phyloP scores from a whole-genome alignment of 2,888 invertebrate genomes.

The Leptarthrus brevirostris region DNA sequence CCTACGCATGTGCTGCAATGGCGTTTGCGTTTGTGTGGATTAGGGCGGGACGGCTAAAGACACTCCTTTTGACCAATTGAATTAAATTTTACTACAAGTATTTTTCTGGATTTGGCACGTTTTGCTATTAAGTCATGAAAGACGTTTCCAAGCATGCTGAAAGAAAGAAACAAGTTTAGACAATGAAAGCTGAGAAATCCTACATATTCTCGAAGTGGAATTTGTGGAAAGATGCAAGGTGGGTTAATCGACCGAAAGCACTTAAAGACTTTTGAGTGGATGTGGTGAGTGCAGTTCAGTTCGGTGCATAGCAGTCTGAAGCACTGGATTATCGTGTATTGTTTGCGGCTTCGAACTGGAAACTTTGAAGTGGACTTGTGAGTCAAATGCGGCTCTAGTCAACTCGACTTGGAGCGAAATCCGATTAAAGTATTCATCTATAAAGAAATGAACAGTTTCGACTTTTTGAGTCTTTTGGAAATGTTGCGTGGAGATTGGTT shows the following conservation, averaged over 20 bases:
- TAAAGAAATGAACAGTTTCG: slow-evolving; percentile 42
- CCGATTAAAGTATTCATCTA: slow-evolving; percentile 35
- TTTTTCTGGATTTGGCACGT: too few relatives aligned
- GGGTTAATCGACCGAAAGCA: not conserved
- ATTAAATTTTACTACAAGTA: not conserved
- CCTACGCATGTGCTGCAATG: slow-evolving; percentile 7
- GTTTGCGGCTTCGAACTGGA: slow-evolving; percentile 28
- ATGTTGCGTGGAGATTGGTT: slow-evolving; percentile 3
- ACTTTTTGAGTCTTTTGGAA: slow-evolving; percentile 1
- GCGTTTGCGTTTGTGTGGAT: not conserved
- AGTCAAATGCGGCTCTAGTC: slow-evolving; percentile 32
- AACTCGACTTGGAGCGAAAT: slow-evolving; percentile 26
- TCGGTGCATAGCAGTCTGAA: not conserved
- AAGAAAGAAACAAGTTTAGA: not conserved
- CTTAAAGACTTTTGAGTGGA: slow-evolving; percentile 13
- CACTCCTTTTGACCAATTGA: slow-evolving; percentile 23
- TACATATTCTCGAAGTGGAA: slow-evolving; percentile 6
- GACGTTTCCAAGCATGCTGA: not conserved
- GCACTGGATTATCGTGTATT: slow-evolving; percentile 36
- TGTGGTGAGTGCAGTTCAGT: not conserved
- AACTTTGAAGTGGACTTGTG: slow-evolving; percentile 37
- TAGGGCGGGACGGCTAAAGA: not conserved
- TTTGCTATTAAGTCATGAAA: too few relatives aligned
- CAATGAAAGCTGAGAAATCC: slow-evolving; percentile 1
- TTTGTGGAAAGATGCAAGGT: slow-evolving; percentile 12